A percentile compares a stretch with the other conserved stretches of the same genome.
Evolutionary conservation across 2,797 vertebrate genomes (phyloP).

Genomic region (Parambassis ranga): DNA sequence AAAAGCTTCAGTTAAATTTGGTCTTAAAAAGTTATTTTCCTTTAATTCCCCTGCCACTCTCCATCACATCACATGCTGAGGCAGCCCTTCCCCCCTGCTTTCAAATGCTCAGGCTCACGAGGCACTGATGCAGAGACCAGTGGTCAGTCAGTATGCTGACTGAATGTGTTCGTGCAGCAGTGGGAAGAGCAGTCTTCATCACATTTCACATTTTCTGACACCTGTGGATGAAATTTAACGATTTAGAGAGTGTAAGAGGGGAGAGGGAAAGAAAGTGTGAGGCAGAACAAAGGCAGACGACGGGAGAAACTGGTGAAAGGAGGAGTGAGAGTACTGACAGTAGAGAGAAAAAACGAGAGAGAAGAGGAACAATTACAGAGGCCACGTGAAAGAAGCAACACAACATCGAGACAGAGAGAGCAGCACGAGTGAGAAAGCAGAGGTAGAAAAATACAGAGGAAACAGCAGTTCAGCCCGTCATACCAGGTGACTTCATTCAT

Average conservation of each 20-base stretch:
- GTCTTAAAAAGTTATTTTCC: neutral
- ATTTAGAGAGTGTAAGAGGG: neutral
- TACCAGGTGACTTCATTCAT: too few relatives aligned
- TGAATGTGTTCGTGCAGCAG: neutral
- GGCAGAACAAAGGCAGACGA: slow-evolving; percentile 7
- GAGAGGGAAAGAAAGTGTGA: slow-evolving; percentile 11
- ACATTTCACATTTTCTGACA: slow-evolving; percentile 51
- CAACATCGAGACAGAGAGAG: neutral
- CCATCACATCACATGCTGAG: slow-evolving; percentile 45
- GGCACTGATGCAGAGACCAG: slow-evolving; percentile 39
- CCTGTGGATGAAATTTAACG: slow-evolving; percentile 15
- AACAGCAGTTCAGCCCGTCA: too few relatives aligned
- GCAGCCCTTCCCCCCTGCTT: neutral
- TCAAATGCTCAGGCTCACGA: slow-evolving; percentile 38
- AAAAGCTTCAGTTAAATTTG: neutral
- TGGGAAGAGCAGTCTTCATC: neutral
- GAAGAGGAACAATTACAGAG: neutral
- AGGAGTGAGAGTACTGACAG: neutral
- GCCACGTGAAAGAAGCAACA: neutral
- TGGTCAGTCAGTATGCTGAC: slow-evolving; percentile 23
- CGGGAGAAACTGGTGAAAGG: neutral
- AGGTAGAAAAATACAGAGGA: too few relatives aligned
- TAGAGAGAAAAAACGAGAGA: neutral
- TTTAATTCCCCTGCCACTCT: slow-evolving; percentile 6
- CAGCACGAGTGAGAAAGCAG: too few relatives aligned